Conservation (phyloP, 2,888 invertebrate genomes). For the Eristalinus aeneus region DNA sequence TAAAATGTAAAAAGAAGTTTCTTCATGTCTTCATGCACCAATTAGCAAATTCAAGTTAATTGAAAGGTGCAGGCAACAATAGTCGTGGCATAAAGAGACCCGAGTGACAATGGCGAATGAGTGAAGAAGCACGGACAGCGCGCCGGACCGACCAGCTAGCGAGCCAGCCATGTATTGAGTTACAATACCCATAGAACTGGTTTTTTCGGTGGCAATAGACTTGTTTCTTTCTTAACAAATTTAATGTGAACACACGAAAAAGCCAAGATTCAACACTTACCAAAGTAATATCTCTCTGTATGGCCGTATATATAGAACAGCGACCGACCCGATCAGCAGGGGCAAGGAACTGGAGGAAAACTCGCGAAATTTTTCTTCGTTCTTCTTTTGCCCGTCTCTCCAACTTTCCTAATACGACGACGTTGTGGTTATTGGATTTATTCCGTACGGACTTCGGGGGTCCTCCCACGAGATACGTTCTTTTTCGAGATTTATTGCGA, state of each 20-base stretch:
- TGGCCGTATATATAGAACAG: conserved; percentile 45
- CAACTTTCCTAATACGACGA: background rate
- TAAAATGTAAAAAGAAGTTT: conserved; percentile 49
- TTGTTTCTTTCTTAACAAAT: conserved; percentile 62
- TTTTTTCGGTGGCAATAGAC: conserved; percentile 70
- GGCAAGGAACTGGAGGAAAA: conserved; percentile 38
- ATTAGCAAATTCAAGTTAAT: conserved; percentile 70
- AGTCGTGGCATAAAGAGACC: conserved; percentile 58
- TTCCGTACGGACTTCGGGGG: conserved; percentile 1
- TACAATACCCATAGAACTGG: conserved; percentile 63
- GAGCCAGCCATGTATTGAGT: conserved; percentile 49
- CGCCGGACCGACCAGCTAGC: conserved; percentile 23
- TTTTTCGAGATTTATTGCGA: conserved; percentile 4
- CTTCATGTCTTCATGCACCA: conserved; percentile 70
- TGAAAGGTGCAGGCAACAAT: conserved; percentile 71
- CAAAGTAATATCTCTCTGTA: conserved; percentile 58
- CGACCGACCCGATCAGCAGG: conserved; percentile 14
- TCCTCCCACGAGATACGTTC: conserved; percentile 28
- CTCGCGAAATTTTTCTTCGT: conserved; percentile 20
- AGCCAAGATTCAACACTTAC: conserved; percentile 31
- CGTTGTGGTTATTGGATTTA: background rate
- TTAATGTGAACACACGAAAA: conserved; percentile 37
- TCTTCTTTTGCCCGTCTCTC: background rate
- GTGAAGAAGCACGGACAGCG: conserved; percentile 31
- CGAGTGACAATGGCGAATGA: conserved; percentile 36